Conservation (phyloP, 2,797 vertebrate species). For the Typhlichthys subterraneus region DNA sequence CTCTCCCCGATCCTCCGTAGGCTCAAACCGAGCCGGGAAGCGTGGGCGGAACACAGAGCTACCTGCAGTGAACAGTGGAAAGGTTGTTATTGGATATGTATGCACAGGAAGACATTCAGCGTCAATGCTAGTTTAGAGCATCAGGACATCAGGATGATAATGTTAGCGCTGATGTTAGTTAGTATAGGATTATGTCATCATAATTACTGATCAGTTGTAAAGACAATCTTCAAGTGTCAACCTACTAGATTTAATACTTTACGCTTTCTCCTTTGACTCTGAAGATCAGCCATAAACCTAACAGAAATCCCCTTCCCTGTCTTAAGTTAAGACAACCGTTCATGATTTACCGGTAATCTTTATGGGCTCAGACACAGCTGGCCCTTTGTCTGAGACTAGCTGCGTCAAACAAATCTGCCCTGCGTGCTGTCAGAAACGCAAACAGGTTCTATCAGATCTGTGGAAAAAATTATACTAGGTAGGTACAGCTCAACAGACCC, state of each 20-base stretch:
- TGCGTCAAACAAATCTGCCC: constrained; percentile 16
- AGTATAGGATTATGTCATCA: no score
- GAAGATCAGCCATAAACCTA: constrained; percentile 6
- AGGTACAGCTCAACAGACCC: constrained; percentile 20
- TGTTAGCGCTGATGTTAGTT: no score
- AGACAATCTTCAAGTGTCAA: no score
- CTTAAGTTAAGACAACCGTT: constrained; percentile 5
- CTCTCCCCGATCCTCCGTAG: constrained; percentile 69
- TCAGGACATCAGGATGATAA: background rate
- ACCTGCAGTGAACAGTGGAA: constrained; percentile 56
- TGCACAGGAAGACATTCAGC: no score
- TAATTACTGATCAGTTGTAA: no score
- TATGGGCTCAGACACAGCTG: constrained; percentile 28
- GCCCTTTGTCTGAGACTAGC: constrained; percentile 6
- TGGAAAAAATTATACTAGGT: constrained; percentile 18
- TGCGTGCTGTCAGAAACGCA: constrained; percentile 5
- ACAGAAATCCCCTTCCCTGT: constrained; percentile 1
- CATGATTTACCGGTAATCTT: constrained; percentile 25
- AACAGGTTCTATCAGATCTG: constrained; percentile 50
- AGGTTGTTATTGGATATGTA: constrained; percentile 4
- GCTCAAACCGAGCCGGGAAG: constrained; percentile 72
- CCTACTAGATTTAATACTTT: constrained; percentile 3
- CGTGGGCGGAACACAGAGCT: constrained; percentile 72
- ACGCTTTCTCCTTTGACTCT: constrained; percentile 9
- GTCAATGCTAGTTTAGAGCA: no score